Base-by-base conservation (phyloP, 2,888 invertebrate genomes). In the Harpalus rubripes region DNA sequence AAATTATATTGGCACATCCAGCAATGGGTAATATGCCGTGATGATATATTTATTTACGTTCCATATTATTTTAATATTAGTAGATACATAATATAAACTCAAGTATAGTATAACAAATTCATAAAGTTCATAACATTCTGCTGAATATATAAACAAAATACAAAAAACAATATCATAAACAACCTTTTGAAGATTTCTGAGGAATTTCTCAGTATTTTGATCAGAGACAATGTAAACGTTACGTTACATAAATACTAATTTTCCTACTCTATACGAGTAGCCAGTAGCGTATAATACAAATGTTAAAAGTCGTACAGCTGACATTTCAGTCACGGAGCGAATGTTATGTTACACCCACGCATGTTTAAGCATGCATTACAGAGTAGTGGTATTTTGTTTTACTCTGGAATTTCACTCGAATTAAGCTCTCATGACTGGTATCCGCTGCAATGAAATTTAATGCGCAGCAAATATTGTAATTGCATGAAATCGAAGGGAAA, bases 301-400 rank as follows among this genome's bases (percentile, higher is more conserved):
- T 68, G 68, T 68, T 68, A 68, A 68, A 68, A 39, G 68, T 68
- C 68, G 6, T 39, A n/a, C 15, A 68, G 39, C 32, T 68, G 68
- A 68, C 68, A 68, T 68, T 68, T 39, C 26, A 68, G n/a, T 6
- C 26, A 26, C 63, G 7, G 12, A 18, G 18, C 22, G 12, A 63
- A 12, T 68, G 68, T 15, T 15, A n/a, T 39, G n/a, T 39, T 39
- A 32, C 68, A 39, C 68, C 39, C 68, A 68, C 39, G 7, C 7
- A 16, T 15, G 68, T 32, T 68, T 68, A 68, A 39, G 15, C n/a
- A 63, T 61, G 61, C 26, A 65, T 39, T n/a, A 32, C n/a, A n/a
- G 1, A 10, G 15, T n/a, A 41, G 8, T 22, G 7, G 18, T 63
- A 63, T 22, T n/a, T 15, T 7, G 15, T 16, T 16, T 15, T 7